Evolutionary conservation across 2,797 vertebrate genomes (phyloP), one percentile per base, ranked within the genome.

Genomic region (Loriculus beryllinus): DNA sequence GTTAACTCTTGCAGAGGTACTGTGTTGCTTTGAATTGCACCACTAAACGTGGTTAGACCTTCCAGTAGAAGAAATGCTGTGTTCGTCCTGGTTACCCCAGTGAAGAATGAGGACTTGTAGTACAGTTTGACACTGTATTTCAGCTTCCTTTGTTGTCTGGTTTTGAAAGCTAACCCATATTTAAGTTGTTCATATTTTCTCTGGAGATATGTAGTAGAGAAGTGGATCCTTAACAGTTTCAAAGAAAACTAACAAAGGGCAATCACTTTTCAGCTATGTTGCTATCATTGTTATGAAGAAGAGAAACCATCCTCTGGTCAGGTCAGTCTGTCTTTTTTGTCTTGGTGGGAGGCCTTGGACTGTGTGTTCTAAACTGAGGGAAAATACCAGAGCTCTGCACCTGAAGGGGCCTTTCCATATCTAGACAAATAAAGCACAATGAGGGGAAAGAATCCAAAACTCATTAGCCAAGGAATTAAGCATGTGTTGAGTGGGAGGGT

Each of bases 1-100:
- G 56, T 35, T 54, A 20, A 12, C 39, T 49, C 1, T 31, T 23
- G 14, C 18, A 2, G 18, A 29, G 21, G 57, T 39, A 28, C 71
- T 0, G 0, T 59, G 4, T 33, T 6, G 3, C 39, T 43, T 10
- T 28, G 42, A 25, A 26, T 16, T 17, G 59, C 65, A 16, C 29
- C 14, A 0, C 31, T 52, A 14, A 23, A 56, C 4, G 1, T 12
- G 42, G 60, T 56, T 42, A 33, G 28, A 18, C 9, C 4, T 29
- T 4, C 37, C 4, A 40, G 3, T 3, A 25, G 35, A 20, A 6
- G 26, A 29, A 47, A 40, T 2, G 2, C 23, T 21, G 7, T 9
- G 5, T 31, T 70, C 31, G 37, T 82, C 19, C n/a, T 51, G 31
- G 31, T 54, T 16, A 23, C 14, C 5, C 0, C 28, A 1, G 51